These are phyloP conservation scores for Eupithecia pulchellata DNA, from an alignment of 2,888 invertebrate species.

Conservation along the genomic window DNA sequence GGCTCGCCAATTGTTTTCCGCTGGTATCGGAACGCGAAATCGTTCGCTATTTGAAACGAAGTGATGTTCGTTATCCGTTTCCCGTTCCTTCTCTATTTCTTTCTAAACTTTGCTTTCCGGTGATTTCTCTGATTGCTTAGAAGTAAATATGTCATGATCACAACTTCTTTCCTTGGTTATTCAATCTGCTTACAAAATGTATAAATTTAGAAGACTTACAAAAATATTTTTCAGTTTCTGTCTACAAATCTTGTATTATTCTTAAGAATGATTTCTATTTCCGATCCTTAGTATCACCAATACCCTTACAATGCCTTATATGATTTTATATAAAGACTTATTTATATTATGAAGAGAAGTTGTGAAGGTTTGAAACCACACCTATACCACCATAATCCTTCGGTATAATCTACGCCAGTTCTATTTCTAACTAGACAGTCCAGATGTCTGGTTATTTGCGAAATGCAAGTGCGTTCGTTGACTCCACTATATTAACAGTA, in stretches of 20 bases:
- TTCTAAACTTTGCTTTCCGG: background rate
- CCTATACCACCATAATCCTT: conserved; percentile 1
- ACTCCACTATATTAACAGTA: conserved; percentile 64
- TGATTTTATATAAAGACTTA: background rate
- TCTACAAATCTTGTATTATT: background rate
- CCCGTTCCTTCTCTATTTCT: conserved; percentile 2
- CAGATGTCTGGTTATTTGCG: conserved; percentile 56
- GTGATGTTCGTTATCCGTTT: conserved; percentile 34
- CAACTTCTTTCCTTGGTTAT: background rate
- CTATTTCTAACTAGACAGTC: conserved; percentile 44
- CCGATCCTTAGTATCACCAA: background rate
- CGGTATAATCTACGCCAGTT: conserved; percentile 15
- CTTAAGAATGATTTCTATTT: background rate
- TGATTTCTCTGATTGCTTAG: background rate
- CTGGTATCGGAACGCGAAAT: conserved; percentile 64
- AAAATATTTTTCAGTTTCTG: background rate
- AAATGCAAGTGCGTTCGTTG: conserved; percentile 63
- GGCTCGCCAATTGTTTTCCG: conserved; percentile 69
- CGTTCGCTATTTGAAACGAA: conserved; percentile 55
- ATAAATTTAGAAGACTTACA: too few relatives aligned
- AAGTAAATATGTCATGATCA: background rate
- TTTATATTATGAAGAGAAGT: background rate
- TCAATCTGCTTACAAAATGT: background rate
- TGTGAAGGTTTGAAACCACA: background rate
- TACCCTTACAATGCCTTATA: background rate